phyloP scores from a whole-genome alignment of 2,113 vertebrate genomes.

The Actinemys pallida region DNA sequence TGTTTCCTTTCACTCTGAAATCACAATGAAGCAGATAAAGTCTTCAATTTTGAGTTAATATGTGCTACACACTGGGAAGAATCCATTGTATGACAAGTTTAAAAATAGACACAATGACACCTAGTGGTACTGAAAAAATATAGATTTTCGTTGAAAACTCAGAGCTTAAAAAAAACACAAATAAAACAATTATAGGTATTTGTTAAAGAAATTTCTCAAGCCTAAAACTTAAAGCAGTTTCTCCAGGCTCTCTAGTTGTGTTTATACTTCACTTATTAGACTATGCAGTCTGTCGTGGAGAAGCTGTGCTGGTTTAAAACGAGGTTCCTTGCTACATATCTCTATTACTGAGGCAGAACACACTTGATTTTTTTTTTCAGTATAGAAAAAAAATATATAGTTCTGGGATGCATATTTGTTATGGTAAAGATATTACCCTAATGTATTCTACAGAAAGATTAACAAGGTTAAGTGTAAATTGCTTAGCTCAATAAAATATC shows the following conservation, averaged over 20 bases:
- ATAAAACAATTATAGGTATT: background rate
- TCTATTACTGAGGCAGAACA: background rate
- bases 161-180: background rate
- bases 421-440: background rate
- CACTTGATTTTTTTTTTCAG: background rate
- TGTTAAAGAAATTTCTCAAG: background rate
- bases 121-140: slow-evolving; percentile 74
- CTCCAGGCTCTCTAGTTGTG: background rate
- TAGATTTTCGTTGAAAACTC: background rate
- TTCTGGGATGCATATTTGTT: background rate
- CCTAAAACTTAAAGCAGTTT: background rate
- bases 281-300: background rate
- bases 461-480: background rate
- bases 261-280: background rate
- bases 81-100: background rate
- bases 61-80: background rate
- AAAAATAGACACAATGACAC: slow-evolving; percentile 76
- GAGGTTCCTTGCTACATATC: background rate
- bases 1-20: slow-evolving; percentile 20
- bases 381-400: background rate
- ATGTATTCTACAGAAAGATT: background rate
- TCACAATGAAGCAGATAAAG: slow-evolving; percentile 46
- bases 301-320: background rate
- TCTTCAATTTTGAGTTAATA: slow-evolving; percentile 1
- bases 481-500: background rate